Conservation (phyloP, 2,797 vertebrate species). For the Luscinia luscinia region DNA sequence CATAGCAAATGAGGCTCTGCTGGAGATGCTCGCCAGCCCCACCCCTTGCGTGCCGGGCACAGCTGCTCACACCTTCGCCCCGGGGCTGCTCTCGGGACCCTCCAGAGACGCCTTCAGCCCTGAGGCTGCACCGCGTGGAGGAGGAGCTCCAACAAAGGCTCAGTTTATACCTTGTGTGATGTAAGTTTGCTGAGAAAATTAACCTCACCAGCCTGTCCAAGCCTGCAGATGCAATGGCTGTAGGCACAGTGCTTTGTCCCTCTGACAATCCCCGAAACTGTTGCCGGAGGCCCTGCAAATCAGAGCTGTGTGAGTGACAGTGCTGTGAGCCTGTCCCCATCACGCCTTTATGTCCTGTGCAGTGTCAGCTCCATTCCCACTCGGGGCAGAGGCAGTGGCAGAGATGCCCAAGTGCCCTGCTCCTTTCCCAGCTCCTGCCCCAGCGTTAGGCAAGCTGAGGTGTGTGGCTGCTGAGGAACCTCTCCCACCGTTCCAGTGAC, state of each 20-base stretch:
- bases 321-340: background rate
- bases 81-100: background rate
- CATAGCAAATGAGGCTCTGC: background rate
- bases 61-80: background rate
- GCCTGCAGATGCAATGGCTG: background rate
- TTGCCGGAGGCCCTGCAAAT: background rate
- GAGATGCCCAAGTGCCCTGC: background rate
- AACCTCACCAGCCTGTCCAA: background rate
- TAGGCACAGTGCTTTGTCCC: background rate
- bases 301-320: background rate
- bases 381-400: background rate
- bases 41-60: background rate
- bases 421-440: background rate
- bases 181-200: background rate
- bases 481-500: background rate
- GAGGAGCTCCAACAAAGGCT: background rate
- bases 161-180: background rate
- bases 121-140: background rate
- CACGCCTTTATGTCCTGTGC: background rate
- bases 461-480: background rate
- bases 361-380: background rate
- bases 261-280: rapidly evolving
- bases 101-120: background rate
- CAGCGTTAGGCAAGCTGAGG: background rate
- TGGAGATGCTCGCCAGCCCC: background rate